Evolutionary conservation across 2,888 invertebrate genomes (phyloP).

Genomic region (Pyrochroa serraticornis): DNA sequence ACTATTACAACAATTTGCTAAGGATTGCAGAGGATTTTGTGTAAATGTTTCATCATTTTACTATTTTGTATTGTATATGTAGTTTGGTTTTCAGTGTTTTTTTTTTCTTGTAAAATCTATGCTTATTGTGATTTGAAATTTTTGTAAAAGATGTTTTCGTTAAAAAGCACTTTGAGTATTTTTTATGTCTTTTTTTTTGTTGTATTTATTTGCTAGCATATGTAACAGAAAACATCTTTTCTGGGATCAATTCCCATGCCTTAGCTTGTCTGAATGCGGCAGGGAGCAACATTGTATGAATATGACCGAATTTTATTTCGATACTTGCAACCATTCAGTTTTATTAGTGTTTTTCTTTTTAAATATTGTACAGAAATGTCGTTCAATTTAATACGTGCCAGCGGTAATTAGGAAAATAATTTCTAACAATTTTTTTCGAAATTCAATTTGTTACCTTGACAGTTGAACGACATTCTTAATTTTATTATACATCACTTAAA

Average conservation of each 20-base stretch:
- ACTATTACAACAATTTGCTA: conserved; percentile 41
- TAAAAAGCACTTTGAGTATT: conserved; percentile 5
- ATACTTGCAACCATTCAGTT: neutral
- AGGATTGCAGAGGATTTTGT: conserved; percentile 34
- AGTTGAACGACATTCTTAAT: conserved; percentile 8
- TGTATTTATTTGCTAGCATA: neutral
- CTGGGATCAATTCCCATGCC: conserved; percentile 32
- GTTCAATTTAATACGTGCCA: conserved; percentile 8
- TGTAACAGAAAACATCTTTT: conserved; percentile 17
- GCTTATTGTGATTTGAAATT: conserved; percentile 22
- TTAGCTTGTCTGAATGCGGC: conserved; percentile 37
- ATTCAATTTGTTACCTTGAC: conserved; percentile 8
- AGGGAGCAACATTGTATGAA: conserved; percentile 31
- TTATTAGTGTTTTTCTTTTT: conserved; percentile 11
- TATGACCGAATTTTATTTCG: conserved; percentile 4
- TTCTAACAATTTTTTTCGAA: conserved; percentile 8
- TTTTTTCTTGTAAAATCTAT: neutral
- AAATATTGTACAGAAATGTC: conserved; percentile 8
- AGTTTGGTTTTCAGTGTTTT: conserved; percentile 19
- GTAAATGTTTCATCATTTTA: conserved; percentile 11
- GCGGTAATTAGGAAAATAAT: conserved; percentile 16
- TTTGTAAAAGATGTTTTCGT: conserved; percentile 17
- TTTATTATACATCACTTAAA: conserved; percentile 3
- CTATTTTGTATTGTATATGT: conserved; percentile 11
- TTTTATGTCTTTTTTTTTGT: conserved; percentile 4